These are phyloP conservation scores for Festucalex cinctus DNA, from an alignment of 2,113 vertebrate genomes.

Conservation along the genomic window DNA sequence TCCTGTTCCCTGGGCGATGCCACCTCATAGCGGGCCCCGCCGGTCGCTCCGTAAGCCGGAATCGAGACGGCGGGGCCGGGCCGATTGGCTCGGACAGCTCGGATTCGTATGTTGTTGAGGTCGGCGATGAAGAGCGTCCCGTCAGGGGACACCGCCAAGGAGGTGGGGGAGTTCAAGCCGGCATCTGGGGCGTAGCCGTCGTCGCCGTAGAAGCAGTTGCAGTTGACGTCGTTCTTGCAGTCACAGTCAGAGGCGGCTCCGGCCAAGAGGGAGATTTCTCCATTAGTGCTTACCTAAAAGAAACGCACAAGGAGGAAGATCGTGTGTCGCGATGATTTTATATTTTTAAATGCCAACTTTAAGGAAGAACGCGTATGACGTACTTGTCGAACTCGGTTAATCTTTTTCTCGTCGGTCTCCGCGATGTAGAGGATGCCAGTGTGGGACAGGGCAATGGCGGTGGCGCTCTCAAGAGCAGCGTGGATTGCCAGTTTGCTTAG, in stretches of 20 bases:
- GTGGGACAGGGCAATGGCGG: conserved; percentile 93
- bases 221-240: conserved; percentile 99
- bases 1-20: conserved; percentile 95
- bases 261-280: conserved; percentile 95
- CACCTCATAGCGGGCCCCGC: conserved; percentile 86
- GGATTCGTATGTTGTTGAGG: conserved; percentile 95
- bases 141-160: conserved; percentile 91
- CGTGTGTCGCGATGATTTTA: background rate
- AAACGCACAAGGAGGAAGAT: background rate
- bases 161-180: conserved; percentile 92
- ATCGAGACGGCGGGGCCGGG: conserved; percentile 70
- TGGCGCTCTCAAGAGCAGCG: conserved; percentile 94
- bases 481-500: conserved; percentile 98
- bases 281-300: conserved; percentile 87
- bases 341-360: too few relatives aligned
- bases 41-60: conserved; percentile 28
- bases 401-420: conserved; percentile 98
- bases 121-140: conserved; percentile 95
- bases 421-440: conserved; percentile 94
- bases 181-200: conserved; percentile 95
- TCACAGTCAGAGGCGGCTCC: conserved; percentile 94
- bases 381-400: conserved; percentile 85
- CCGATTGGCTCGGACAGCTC: conserved; percentile 89
- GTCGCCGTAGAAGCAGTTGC: conserved; percentile 96
- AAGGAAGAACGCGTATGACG: background rate